Percentiles rank a stretch among this genome's conserved stretches.
Conservation (phyloP, 2,113 vertebrate species). For the Syrmaticus mikado region DNA sequence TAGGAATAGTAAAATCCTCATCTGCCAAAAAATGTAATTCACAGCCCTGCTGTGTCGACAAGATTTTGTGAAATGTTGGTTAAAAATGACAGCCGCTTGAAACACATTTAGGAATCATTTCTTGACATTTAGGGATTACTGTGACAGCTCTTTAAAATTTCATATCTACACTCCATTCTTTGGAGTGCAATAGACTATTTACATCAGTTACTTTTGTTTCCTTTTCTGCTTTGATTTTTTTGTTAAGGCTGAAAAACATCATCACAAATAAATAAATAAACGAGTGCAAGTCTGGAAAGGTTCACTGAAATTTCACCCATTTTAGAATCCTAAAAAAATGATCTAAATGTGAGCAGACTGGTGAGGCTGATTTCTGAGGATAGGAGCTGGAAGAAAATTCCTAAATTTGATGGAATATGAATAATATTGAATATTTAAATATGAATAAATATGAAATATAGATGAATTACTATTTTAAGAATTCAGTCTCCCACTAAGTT, state of each 20-base stretch:
- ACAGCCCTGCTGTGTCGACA: not conserved
- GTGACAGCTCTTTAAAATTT: not conserved
- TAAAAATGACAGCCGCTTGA: not conserved
- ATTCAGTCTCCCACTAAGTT: fast-evolving
- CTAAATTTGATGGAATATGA: not conserved
- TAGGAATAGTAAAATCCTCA: not conserved
- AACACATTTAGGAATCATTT: not conserved
- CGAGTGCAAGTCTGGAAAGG: not conserved
- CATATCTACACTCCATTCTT: not conserved
- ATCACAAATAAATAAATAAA: not conserved
- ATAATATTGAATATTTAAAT: no score
- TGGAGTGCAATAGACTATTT: not conserved
- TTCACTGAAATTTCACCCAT: not conserved
- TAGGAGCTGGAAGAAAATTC: not conserved
- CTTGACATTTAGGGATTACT: not conserved
- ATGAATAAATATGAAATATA: not conserved
- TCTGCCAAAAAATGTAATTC: not conserved
- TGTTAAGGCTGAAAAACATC: not conserved
- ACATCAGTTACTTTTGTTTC: not conserved
- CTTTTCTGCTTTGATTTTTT: not conserved
- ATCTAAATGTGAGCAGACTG: not conserved
- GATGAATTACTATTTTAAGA: not conserved
- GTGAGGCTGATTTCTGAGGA: not conserved
- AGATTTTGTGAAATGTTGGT: not conserved
- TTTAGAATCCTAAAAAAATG: not conserved